A percentile compares a stretch with the other conserved stretches of the same genome.
Evolutionary conservation across 2,113 vertebrate species (phyloP).

Genomic region (Cichladusa arquata): DNA sequence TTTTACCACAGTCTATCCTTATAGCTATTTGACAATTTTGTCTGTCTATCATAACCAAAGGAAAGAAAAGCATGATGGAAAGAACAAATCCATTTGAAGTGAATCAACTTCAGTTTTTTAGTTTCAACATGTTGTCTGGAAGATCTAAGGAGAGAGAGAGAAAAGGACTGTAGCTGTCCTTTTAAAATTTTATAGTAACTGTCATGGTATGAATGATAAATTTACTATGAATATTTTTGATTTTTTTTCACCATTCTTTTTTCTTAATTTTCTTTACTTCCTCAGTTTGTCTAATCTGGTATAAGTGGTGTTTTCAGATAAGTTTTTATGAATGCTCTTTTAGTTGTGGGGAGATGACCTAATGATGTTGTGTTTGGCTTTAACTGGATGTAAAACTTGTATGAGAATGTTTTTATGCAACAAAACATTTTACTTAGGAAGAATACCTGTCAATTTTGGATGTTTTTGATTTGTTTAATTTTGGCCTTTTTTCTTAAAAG

Average conservation of each 20-base stretch:
- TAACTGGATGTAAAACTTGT: not conserved
- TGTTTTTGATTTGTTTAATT: not conserved
- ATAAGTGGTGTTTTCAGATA: not conserved
- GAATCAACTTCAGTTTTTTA: not conserved
- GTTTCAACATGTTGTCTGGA: not conserved
- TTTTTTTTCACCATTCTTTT: not conserved
- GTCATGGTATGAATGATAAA: not conserved
- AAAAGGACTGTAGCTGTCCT: not conserved
- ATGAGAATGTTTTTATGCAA: not conserved
- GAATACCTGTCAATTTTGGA: not conserved
- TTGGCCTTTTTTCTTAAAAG: not conserved
- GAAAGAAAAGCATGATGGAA: not conserved
- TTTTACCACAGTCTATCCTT: not conserved
- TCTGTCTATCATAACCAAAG: not conserved
- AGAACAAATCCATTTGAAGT: not conserved
- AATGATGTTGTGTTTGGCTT: not conserved
- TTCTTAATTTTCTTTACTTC: not conserved
- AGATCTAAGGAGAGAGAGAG: not conserved
- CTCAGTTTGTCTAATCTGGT: not conserved
- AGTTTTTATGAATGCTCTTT: not conserved
- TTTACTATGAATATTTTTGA: not conserved
- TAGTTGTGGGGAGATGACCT: not conserved
- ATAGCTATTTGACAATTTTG: not conserved
- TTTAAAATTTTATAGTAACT: not conserved
- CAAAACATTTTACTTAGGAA: not conserved